Conservation (phyloP, 2,797 vertebrate species). For the Rhinichthys osculus region DNA sequence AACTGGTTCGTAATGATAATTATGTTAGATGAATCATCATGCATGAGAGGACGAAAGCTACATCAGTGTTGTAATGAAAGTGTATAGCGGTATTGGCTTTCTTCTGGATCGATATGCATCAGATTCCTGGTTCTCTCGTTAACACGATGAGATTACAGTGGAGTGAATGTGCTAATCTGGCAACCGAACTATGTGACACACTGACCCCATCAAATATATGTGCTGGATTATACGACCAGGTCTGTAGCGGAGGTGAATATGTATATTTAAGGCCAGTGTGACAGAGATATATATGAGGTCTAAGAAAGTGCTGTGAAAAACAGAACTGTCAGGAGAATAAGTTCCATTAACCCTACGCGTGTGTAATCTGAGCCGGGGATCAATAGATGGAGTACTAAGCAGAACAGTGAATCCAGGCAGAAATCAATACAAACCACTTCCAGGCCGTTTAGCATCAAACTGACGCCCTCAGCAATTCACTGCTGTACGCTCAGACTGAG, state of each 20-base stretch:
- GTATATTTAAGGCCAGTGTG: not conserved
- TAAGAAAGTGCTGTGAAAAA: constrained; percentile 52
- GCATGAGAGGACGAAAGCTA: constrained; percentile 7
- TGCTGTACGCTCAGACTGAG: not conserved
- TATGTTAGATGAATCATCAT: not conserved
- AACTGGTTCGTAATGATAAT: not conserved
- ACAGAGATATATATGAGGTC: constrained; percentile 44
- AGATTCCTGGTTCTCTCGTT: not conserved
- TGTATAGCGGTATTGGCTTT: constrained; percentile 47
- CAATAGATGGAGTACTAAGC: constrained; percentile 54
- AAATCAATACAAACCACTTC: constrained; percentile 58
- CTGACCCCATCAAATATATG: constrained; percentile 38
- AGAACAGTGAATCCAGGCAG: constrained; percentile 36
- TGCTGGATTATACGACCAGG: constrained; percentile 20
- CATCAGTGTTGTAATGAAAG: constrained; percentile 58
- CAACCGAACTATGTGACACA: constrained; percentile 17
- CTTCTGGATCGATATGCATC: not conserved
- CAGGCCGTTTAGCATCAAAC: constrained; percentile 42
- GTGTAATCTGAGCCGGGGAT: constrained; percentile 59
- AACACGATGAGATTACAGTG: not conserved
- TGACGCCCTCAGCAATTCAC: constrained; percentile 6
- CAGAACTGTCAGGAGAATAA: constrained; percentile 51
- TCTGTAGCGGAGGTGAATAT: constrained; percentile 4
- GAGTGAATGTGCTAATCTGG: constrained; percentile 6
- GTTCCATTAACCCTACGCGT: constrained; percentile 58